Percentiles rank a stretch among this genome's conserved stretches.
These are phyloP conservation scores for Orbicella faveolata DNA, from an alignment of 64 coral and sea anemone genomes.

Conservation along the genomic window DNA sequence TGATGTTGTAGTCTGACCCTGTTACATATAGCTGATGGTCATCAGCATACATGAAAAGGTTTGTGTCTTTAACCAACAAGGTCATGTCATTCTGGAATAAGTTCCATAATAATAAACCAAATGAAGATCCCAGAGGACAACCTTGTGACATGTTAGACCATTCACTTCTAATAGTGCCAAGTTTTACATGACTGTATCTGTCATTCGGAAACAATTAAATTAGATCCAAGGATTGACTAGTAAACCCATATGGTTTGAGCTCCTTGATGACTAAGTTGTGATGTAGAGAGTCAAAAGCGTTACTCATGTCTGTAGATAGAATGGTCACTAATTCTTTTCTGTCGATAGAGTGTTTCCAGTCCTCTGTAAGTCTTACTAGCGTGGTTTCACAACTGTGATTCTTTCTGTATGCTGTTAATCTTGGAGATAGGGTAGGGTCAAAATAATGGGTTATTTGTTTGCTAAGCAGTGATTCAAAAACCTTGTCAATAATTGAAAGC, in stretches of 20 bases:
- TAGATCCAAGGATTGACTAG: slow-evolving; percentile 18
- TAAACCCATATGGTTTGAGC: slow-evolving; percentile 41
- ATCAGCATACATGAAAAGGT: not conserved
- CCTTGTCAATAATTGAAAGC: slow-evolving; percentile 6
- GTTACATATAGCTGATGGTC: slow-evolving; percentile 32
- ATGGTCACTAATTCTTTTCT: too few species aligned
- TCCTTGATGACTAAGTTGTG: slow-evolving; percentile 1
- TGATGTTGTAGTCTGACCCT: not conserved
- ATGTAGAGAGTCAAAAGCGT: slow-evolving; percentile 10
- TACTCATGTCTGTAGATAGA: too few species aligned
- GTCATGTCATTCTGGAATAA: slow-evolving; percentile 43
- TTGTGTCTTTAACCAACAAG: not conserved
- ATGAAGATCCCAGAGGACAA: slow-evolving; percentile 32
- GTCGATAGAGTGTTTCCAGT: too few species aligned
- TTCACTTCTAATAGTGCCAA: slow-evolving; percentile 16
- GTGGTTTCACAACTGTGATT: too few species aligned
- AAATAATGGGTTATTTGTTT: too few species aligned
- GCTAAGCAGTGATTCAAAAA: not conserved
- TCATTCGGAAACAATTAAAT: too few species aligned
- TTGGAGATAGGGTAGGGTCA: too few species aligned
- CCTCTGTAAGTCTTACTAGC: too few species aligned
- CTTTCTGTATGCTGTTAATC: too few species aligned
- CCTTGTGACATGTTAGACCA: slow-evolving; percentile 21
- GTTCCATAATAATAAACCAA: slow-evolving; percentile 34
- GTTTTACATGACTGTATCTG: not conserved